Conservation (phyloP, 2,888 invertebrate species). For the Aleiodes leptofemur region DNA sequence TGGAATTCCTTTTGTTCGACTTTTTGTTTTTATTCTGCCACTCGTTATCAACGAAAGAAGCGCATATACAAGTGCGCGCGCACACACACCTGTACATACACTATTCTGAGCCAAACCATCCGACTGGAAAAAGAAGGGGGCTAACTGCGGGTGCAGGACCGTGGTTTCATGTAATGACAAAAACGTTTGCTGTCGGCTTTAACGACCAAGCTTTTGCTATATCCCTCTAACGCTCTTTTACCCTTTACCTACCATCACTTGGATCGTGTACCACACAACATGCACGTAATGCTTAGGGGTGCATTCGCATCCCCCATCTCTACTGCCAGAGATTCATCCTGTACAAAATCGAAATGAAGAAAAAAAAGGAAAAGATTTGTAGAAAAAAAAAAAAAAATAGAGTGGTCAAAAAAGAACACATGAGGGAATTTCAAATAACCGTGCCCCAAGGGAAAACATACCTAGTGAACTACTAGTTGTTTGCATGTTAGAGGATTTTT, state of each 20-base stretch:
- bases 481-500: conserved; percentile 4
- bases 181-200: conserved; percentile 36
- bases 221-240: conserved; percentile 28
- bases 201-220: conserved; percentile 35
- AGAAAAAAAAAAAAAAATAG: background rate
- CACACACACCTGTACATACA: conserved; percentile 13
- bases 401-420: conserved; percentile 22
- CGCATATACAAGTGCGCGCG: conserved; percentile 16
- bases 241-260: conserved; percentile 18
- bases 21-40: conserved; percentile 33
- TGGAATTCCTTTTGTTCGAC: conserved; percentile 4
- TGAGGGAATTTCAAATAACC: conserved; percentile 24
- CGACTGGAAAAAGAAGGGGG: conserved; percentile 23
- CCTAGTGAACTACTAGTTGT: conserved; percentile 6
- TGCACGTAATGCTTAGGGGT: conserved; percentile 5
- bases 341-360: conserved; percentile 13
- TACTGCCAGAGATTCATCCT: conserved; percentile 20
- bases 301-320: conserved; percentile 9
- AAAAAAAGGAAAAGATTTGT: background rate
- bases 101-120: too few species aligned
- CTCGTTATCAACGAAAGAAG: conserved; percentile 46
- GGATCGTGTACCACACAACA: conserved; percentile 31
- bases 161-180: conserved; percentile 26
- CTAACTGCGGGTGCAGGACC: conserved; percentile 3
- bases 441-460: background rate